Base-by-base conservation (phyloP, 2,797 vertebrate genomes). In the Phyllotis vaccarum region DNA sequence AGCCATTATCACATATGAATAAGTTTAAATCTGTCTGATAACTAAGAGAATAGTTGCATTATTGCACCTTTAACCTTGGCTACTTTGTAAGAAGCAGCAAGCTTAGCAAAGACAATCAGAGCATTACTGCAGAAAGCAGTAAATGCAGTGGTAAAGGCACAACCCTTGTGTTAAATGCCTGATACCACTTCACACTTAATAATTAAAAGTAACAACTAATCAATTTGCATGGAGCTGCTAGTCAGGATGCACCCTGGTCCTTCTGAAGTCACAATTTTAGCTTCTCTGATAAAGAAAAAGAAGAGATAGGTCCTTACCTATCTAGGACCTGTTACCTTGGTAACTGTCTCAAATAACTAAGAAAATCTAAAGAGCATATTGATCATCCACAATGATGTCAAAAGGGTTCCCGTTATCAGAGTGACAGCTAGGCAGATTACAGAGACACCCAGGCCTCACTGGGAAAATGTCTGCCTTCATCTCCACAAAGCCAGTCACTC, bases 361-460 rank as follows among this genome's bases (percentile, higher is more conserved):
- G 98, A 98, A 98, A 98, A 98, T 98, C 98, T 98, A 99, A 99
- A 98, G 98, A 98, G 98, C 98, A 98, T 99, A 99, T 99, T 99
- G 99, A 99, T 99, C 98, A 99, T 99, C 99, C 99, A 98, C 99
- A 99, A 99, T 98, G 98, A 99, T 98, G 99, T 98, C 64, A 80
- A 98, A 97, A 98, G 97, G 97, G 98, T 97, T 97, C 92, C 98
- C 98, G 98, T 98, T 99, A 99, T 99, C 98, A 98, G 97, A 98
- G 97, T 98, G 98, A 98, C 98, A 98, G 98, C 98, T 98, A 98
- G 98, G 97, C 97, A 98, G 98, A 98, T 99, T 99, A 98, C 98
- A 98, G 98, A 99, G 98, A 98, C 97, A 86, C 91, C 97, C 80
- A 1, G 82, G 97, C 97, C 98, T 98, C 97, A 43, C 98, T 98